These are phyloP conservation scores for Alligator mississippiensis DNA, from an alignment of 2,113 vertebrate genomes.

Conservation along the genomic window DNA sequence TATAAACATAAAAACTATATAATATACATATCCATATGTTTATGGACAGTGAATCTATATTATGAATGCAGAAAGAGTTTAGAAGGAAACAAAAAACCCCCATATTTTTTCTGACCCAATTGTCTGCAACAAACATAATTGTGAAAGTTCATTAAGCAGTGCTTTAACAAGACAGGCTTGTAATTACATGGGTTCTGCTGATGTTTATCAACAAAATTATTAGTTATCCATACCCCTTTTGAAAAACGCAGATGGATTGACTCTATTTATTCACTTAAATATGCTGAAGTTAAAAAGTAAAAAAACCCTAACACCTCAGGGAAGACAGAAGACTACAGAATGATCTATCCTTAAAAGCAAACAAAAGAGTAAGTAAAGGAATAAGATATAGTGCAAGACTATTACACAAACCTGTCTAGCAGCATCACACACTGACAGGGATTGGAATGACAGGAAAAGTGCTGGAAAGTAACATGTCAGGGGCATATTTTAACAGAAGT, in stretches of 20 bases:
- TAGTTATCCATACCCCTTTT: neutral
- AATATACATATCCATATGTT: neutral
- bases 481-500: neutral
- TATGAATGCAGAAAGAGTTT: neutral
- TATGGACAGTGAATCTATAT: neutral
- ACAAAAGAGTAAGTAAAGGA: neutral
- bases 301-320: neutral
- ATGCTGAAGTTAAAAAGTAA: neutral
- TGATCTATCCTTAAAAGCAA: neutral
- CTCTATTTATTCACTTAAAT: neutral
- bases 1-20: neutral
- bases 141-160: neutral
- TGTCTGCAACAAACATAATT: neutral
- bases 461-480: neutral
- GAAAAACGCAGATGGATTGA: neutral
- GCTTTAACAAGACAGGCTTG: neutral
- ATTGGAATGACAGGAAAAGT: neutral
- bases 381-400: neutral
- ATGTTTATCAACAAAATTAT: neutral
- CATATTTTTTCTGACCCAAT: neutral
- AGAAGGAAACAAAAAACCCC: neutral
- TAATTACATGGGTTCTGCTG: neutral
- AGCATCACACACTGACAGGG: neutral
- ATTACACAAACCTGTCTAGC: neutral
- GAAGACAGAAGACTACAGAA: neutral